Evolutionary conservation across 2,797 vertebrate species (phyloP).

Genomic region (Sarcoramphus papa): DNA sequence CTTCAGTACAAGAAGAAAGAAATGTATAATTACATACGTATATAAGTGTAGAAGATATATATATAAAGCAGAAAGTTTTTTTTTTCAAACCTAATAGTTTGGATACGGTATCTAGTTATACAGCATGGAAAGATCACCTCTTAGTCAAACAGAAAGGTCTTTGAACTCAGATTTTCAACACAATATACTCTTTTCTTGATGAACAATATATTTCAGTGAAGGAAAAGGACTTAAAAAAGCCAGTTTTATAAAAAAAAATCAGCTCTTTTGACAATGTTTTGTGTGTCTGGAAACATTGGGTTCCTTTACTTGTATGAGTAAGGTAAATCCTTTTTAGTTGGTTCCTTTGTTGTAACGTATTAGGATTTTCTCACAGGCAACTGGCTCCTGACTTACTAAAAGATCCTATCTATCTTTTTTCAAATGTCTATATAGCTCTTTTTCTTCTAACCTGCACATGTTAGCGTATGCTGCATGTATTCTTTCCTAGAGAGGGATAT

Average conservation of each 20-base stretch:
- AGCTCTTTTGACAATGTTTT: background rate
- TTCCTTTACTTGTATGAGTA: background rate
- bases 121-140: background rate
- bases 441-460: background rate
- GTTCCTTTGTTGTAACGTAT: background rate
- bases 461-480: background rate
- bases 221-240: accelerated
- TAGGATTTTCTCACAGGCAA: background rate
- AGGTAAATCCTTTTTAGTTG: background rate
- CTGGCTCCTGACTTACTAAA: background rate
- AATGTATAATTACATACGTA: background rate
- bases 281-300: background rate
- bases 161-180: background rate
- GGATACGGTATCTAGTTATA: background rate
- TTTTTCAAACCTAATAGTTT: background rate
- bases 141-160: background rate
- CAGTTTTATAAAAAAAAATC: background rate
- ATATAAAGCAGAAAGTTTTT: background rate
- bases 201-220: background rate
- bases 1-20: background rate
- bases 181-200: background rate
- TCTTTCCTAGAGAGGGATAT: background rate
- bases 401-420: background rate
- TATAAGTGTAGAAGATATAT: background rate
- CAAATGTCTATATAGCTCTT: background rate